Percentiles rank a stretch among this genome's conserved stretches.
These are phyloP conservation scores for Craniophora ligustri DNA, from an alignment of 2,888 invertebrate species.

Conservation along the genomic window DNA sequence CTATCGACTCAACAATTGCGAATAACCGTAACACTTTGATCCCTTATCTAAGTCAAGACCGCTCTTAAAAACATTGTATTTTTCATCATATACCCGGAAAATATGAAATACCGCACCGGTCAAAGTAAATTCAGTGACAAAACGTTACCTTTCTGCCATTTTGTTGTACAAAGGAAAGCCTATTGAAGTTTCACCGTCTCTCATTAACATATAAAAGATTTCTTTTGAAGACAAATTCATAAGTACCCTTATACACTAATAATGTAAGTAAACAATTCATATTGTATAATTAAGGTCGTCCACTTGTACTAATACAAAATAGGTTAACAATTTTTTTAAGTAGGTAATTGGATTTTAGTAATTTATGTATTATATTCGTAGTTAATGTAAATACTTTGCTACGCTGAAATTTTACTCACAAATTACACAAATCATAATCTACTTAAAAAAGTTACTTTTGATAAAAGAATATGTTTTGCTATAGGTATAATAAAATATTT, in stretches of 20 bases:
- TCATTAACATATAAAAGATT: constrained; percentile 3
- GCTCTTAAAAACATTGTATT: neutral
- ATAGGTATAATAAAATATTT: too few relatives aligned
- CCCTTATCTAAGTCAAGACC: constrained; percentile 4
- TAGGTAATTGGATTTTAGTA: too few relatives aligned
- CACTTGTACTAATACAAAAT: too few relatives aligned
- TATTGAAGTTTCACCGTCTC: constrained; percentile 9
- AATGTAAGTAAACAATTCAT: neutral
- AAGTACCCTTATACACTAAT: neutral
- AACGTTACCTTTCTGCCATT: constrained; percentile 14
- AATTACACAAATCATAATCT: too few relatives aligned
- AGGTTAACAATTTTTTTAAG: too few relatives aligned
- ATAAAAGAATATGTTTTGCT: too few relatives aligned
- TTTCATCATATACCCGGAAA: constrained; percentile 5
- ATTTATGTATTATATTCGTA: too few relatives aligned
- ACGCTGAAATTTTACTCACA: too few relatives aligned
- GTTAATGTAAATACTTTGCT: too few relatives aligned
- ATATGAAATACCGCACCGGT: neutral
- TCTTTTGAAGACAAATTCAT: constrained; percentile 18
- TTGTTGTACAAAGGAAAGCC: constrained; percentile 16
- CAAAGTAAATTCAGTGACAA: constrained; percentile 17
- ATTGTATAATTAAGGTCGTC: too few relatives aligned
- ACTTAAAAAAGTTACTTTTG: too few relatives aligned
- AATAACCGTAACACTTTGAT: constrained; percentile 25
- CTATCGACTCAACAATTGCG: neutral